Percentiles rank a stretch among this genome's conserved stretches.
phyloP scores from a whole-genome alignment of 2,113 vertebrate species.

The Perccottus glenii region DNA sequence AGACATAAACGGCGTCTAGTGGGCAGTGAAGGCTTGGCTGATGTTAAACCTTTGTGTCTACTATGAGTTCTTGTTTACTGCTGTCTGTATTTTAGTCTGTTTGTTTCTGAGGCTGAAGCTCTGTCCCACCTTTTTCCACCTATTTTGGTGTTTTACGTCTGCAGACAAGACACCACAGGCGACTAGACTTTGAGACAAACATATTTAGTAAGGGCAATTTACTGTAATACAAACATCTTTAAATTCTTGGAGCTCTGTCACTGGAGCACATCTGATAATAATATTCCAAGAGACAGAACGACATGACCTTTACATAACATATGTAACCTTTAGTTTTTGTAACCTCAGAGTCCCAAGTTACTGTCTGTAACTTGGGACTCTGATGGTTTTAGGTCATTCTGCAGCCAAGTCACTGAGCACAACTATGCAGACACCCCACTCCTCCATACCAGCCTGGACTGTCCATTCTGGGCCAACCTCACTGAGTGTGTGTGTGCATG shows the following conservation, averaged over 20 bases:
- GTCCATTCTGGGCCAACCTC: conserved; percentile 32
- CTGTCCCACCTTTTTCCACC: conserved; percentile 21
- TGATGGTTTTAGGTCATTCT: conserved; percentile 51
- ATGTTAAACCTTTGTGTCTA: conserved; percentile 52
- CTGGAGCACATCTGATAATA: not conserved
- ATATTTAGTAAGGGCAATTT: not conserved
- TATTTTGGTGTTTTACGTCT: conserved; percentile 27
- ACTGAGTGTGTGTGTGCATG: not conserved
- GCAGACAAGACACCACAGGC: conserved; percentile 12
- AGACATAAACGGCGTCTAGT: conserved; percentile 59
- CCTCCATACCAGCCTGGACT: conserved; percentile 52
- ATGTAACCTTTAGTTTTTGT: conserved; percentile 23
- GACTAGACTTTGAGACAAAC: conserved; percentile 35
- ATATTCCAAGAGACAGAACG: conserved; percentile 13
- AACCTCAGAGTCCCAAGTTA: conserved; percentile 22
- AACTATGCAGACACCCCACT: conserved; percentile 58
- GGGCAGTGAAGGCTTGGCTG: conserved; percentile 36
- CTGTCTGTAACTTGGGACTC: conserved; percentile 19
- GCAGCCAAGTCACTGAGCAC: conserved; percentile 53
- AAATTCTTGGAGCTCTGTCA: not conserved
- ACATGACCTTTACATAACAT: conserved; percentile 36
- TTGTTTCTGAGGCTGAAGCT: conserved; percentile 46
- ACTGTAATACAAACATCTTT: not conserved
- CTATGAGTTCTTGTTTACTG: conserved; percentile 64
- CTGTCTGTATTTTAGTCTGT: conserved; percentile 42